phyloP scores from a whole-genome alignment of 2,113 vertebrate genomes.

The Phodopus roborovskii region DNA sequence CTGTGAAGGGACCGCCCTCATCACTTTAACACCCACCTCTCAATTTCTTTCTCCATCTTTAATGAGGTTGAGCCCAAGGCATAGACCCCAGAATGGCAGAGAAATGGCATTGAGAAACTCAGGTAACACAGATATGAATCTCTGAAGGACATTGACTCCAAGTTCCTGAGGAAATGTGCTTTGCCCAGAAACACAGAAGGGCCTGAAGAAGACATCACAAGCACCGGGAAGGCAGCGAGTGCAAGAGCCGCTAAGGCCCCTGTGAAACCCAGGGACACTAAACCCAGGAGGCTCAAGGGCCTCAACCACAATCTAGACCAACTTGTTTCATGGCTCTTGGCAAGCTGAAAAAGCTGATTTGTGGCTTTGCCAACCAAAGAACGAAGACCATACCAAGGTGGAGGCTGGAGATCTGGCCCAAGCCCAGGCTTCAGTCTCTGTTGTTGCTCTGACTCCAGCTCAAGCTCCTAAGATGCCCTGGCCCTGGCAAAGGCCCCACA shows the following conservation, averaged over 20 bases:
- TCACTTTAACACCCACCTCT: neutral
- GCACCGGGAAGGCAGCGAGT: constrained; percentile 83
- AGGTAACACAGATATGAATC: constrained; percentile 79
- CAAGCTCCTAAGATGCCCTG: constrained; percentile 52
- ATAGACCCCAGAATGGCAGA: constrained; percentile 96
- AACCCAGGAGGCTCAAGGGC: neutral
- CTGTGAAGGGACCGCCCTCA: too few relatives aligned
- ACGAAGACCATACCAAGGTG: constrained; percentile 32
- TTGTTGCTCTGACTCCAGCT: neutral
- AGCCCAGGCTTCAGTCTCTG: neutral
- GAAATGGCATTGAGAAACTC: constrained; percentile 98
- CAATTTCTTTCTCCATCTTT: neutral
- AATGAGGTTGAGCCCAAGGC: neutral
- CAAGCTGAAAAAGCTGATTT: constrained; percentile 61
- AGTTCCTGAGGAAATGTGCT: constrained; percentile 98
- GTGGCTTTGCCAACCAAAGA: constrained; percentile 19
- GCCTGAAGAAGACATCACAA: constrained; percentile 90
- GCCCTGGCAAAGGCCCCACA: constrained; percentile 2
- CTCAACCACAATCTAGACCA: constrained; percentile 57
- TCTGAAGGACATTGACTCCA: constrained; percentile 92
- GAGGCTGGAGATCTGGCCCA: neutral
- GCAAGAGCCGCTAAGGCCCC: constrained; percentile 60
- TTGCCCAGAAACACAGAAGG: constrained; percentile 97
- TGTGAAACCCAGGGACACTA: constrained; percentile 49
- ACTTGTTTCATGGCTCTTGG: constrained; percentile 62